Evolutionary conservation across 2,888 invertebrate genomes (phyloP).

Genomic region (Busseola fusca): DNA sequence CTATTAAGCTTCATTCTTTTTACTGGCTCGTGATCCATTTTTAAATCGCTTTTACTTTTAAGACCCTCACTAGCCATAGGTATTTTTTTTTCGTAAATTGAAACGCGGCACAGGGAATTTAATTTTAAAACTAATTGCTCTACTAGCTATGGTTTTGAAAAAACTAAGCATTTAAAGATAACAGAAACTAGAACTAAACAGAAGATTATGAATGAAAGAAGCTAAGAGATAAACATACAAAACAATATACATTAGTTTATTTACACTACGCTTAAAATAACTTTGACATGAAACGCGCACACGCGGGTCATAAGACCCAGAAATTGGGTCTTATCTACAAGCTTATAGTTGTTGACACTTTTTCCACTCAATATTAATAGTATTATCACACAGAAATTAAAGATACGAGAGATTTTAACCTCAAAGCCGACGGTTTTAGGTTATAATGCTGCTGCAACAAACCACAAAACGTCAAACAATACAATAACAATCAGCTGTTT

Average conservation of each 20-base stretch:
- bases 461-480: conserved; percentile 41
- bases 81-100: conserved; percentile 38
- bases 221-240: conserved; percentile 23
- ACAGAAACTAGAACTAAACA: conserved; percentile 7
- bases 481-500: conserved; percentile 55
- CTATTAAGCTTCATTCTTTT: conserved; percentile 72
- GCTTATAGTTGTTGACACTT: not conserved
- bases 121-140: conserved; percentile 45
- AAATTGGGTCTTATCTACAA: not conserved
- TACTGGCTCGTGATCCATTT: conserved; percentile 69
- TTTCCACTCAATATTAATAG: conserved; percentile 7
- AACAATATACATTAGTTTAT: conserved; percentile 54
- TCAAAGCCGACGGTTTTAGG: conserved; percentile 64
- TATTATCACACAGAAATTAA: conserved; percentile 44
- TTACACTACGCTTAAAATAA: conserved; percentile 53
- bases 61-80: conserved; percentile 70
- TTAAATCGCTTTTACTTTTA: conserved; percentile 70
- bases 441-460: conserved; percentile 52
- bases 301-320: conserved; percentile 44
- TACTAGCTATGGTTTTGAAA: conserved; percentile 56
- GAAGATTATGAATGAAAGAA: not conserved
- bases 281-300: conserved; percentile 39
- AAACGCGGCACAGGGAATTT: conserved; percentile 35
- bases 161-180: conserved; percentile 64
- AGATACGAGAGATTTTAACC: conserved; percentile 55